phyloP scores from a whole-genome alignment of 1,140 invertebrate species.

The Drosophila arizonae region DNA sequence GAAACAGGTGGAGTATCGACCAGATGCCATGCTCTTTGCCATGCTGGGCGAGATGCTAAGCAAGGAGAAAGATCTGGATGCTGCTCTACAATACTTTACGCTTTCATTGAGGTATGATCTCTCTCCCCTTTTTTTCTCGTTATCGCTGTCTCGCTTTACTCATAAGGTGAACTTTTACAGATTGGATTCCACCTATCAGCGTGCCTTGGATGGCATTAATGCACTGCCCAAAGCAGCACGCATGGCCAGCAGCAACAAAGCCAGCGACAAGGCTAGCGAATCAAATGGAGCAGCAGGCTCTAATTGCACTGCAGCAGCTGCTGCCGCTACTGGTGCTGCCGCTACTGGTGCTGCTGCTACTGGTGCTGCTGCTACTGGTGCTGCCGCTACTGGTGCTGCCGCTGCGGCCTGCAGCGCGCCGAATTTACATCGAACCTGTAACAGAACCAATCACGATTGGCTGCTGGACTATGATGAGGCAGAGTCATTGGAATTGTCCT shows the following conservation, averaged over 20 bases:
- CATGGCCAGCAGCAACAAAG: not conserved
- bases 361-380: not conserved
- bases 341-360: not conserved
- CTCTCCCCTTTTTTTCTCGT: not conserved
- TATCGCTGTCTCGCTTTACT: not conserved
- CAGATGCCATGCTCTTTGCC: conserved; percentile 60
- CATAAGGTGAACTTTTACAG: conserved; percentile 25
- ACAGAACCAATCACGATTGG: conserved; percentile 58
- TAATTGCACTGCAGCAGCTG: not conserved
- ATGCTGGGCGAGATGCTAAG: conserved; percentile 67
- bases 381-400: not conserved
- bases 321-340: not conserved
- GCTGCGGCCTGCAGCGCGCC: not conserved
- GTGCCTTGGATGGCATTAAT: conserved; percentile 64
- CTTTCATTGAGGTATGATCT: conserved; percentile 56
- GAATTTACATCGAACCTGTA: conserved; percentile 15
- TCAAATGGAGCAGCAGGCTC: conserved; percentile 11
- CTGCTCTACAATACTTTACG: conserved; percentile 71
- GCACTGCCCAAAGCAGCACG: conserved; percentile 49
- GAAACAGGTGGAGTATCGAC: conserved; percentile 57
- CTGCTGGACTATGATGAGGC: conserved; percentile 60
- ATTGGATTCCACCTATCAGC: conserved; percentile 56
- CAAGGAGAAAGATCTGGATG: conserved; percentile 55
- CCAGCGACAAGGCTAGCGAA: conserved; percentile 1
- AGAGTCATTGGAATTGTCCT: conserved; percentile 60